Evolutionary conservation across 2,113 vertebrate genomes (phyloP), one percentile per base, ranked within the genome.

Genomic region (Butorides virescens): DNA sequence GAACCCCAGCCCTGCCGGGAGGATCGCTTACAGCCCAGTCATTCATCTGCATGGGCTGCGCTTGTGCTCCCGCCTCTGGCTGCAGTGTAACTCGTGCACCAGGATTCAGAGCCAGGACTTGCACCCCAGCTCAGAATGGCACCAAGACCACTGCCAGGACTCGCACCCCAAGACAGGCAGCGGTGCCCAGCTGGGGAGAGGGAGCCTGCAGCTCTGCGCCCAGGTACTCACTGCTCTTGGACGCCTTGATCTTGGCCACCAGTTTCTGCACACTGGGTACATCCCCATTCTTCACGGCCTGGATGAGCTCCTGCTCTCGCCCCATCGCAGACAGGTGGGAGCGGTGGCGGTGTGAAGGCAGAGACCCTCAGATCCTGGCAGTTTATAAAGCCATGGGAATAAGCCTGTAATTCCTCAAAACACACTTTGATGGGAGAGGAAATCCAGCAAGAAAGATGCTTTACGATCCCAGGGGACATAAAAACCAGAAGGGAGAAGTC

Each of bases 201-300:
- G 47, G 23, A 78, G 36, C 84, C 86, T 26, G 2, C 4, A 1
- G 62, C 70, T 91, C 75, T 30, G 22, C 16, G 2, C 76, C 23
- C 7, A 3, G 55, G 73, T 96, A 98, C 98, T 98, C 94, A 98
- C 98, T 98, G 84, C 96, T 98, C 90, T 98, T 98, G n/a, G 98
- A 96, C 0, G 98, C 98, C 75, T 98, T 98, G 97, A 98, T 95
- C 94, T 98, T 98, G 75, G 98, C 97, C 94, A 98, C 98, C 92
- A 98, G 93, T 55, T 98, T 98, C 97, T 98, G 98, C 88, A 98
- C 98, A 0, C 97, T 67, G 2, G 97, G 96, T 83, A 98, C 17
- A 5, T 98, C 98, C 95, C 98, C 98, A 0, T 98, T 98, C 97
- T 98, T 98, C 96, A 98, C 98, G 0, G 98, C 98, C 15, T 98